Evolutionary conservation across 1,140 invertebrate genomes (phyloP).

Genomic region (Lamellibrachia luymesi): DNA sequence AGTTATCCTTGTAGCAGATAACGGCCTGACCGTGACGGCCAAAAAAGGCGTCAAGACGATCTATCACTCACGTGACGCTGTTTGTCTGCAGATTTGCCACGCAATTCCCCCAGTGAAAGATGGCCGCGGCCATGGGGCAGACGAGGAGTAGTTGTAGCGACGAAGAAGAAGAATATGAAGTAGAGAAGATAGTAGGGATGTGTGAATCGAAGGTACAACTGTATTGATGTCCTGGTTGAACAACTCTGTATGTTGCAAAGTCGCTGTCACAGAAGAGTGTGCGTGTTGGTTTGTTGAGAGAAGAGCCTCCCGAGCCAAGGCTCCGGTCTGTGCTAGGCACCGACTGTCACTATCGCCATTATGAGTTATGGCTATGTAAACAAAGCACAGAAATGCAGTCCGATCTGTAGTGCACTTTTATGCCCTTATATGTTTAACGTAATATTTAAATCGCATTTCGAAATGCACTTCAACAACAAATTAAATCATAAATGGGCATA

Average conservation of each 20-base stretch:
- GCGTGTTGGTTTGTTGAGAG: not conserved
- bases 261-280: not conserved
- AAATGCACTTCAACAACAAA: too few species aligned
- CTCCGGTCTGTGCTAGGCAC: not conserved
- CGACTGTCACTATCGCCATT: not conserved
- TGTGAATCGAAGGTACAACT: conserved; percentile 8
- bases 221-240: not conserved
- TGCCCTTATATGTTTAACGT: too few species aligned
- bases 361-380: not conserved
- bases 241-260: not conserved
- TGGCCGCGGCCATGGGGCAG: not conserved
- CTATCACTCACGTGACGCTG: not conserved
- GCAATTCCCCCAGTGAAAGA: not conserved
- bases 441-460: too few species aligned
- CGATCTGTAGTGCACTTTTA: not conserved
- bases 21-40: not conserved
- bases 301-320: not conserved
- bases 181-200: conserved; percentile 13
- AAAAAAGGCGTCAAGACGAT: not conserved
- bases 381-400: not conserved
- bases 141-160: not conserved
- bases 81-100: not conserved
- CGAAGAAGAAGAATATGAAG: not conserved
- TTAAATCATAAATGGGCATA: too few species aligned
- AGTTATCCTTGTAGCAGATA: not conserved